Percentiles rank a stretch among this genome's conserved stretches.
Evolutionary conservation across 2,113 vertebrate genomes (phyloP).

Genomic region (Plecotus auritus): DNA sequence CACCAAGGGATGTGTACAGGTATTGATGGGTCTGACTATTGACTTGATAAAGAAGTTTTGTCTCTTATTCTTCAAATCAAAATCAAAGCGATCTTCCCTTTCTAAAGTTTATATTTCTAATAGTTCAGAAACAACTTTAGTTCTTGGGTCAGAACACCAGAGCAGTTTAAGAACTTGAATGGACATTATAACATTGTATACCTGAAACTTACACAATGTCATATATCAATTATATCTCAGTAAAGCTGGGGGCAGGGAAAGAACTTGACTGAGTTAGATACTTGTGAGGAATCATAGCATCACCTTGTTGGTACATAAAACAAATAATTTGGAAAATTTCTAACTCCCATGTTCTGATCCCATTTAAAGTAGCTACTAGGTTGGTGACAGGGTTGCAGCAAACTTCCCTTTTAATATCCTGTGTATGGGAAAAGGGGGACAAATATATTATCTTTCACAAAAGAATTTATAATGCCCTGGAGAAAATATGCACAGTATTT

Average conservation of each 20-base stretch:
- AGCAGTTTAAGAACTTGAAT: not conserved
- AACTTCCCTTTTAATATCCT: not conserved
- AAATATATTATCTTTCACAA: constrained; percentile 28
- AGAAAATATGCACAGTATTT: constrained; percentile 8
- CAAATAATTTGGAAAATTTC: not conserved
- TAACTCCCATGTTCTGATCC: not conserved
- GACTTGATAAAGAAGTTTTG: not conserved
- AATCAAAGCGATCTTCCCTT: not conserved
- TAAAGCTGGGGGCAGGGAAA: not conserved
- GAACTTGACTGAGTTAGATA: not conserved
- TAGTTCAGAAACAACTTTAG: not conserved
- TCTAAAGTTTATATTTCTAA: constrained; percentile 15
- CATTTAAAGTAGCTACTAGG: constrained; percentile 35
- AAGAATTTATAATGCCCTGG: not conserved
- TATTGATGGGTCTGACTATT: not conserved
- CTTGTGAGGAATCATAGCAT: not conserved
- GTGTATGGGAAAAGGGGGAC: not conserved
- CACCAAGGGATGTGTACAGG: not conserved
- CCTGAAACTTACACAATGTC: not conserved
- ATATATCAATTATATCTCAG: not conserved
- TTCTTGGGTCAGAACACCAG: not conserved
- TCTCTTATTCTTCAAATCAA: constrained; percentile 14
- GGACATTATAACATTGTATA: not conserved
- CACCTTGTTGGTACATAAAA: not conserved
- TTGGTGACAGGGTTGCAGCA: not conserved